These are phyloP conservation scores for Pagrus major DNA, from an alignment of 2,113 vertebrate species.

Conservation along the genomic window DNA sequence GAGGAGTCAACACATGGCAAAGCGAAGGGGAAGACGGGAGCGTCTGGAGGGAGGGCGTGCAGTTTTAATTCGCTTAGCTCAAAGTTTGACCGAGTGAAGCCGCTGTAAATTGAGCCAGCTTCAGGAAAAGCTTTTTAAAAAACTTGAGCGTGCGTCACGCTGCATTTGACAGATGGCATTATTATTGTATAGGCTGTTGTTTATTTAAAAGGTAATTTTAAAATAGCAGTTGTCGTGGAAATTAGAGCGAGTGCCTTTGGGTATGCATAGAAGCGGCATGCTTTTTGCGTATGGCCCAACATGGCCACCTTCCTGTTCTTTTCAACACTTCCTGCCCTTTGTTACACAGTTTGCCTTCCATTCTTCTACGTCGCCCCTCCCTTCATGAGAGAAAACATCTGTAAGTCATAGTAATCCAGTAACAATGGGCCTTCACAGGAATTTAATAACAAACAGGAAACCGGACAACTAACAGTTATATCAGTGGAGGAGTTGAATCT, in stretches of 20 bases:
- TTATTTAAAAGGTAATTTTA: slow-evolving; percentile 31
- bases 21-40: background rate
- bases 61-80: slow-evolving; percentile 53
- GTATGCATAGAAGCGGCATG: background rate
- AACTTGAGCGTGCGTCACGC: background rate
- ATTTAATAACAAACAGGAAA: slow-evolving; percentile 51
- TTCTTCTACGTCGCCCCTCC: slow-evolving; percentile 5
- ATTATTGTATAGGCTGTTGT: slow-evolving; percentile 29
- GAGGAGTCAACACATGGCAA: slow-evolving; percentile 40
- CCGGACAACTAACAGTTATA: background rate
- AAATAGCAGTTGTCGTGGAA: slow-evolving; percentile 24
- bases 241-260: background rate
- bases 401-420: background rate
- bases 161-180: slow-evolving; percentile 38
- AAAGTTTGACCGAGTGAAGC: slow-evolving; percentile 51
- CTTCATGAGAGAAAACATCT: background rate
- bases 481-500: no score
- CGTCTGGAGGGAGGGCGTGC: slow-evolving; percentile 28
- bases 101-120: slow-evolving; percentile 33
- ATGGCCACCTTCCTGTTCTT: slow-evolving; percentile 40
- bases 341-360: slow-evolving; percentile 20
- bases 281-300: background rate
- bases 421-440: slow-evolving; percentile 57
- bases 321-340: slow-evolving; percentile 64
- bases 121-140: slow-evolving; percentile 35